Base-by-base conservation (phyloP, 2,797 vertebrate genomes). In the Eurystomus glaucurus region DNA sequence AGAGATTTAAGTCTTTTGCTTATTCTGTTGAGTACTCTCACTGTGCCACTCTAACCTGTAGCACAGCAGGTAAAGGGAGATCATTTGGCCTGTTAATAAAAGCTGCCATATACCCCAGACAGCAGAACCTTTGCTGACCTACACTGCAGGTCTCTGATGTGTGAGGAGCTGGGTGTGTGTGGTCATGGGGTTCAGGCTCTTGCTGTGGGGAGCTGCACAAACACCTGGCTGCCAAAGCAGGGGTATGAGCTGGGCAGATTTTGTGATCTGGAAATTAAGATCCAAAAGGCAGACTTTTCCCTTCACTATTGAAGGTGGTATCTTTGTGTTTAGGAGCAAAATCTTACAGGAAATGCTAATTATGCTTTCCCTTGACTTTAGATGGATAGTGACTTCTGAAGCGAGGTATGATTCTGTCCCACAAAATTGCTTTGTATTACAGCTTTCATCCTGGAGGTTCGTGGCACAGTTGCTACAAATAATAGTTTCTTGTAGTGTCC, bases 21-120 rank as follows among this genome's bases (percentile, higher is more conserved):
- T 83, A 61, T 85, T 91, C 75, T 86, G 28, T 41, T 87, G 79
- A 69, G 19, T 31, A 66, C 60, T 58, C 54, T 78, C 62, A 12
- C 57, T 25, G 22, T 72, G 68, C 57, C 70, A 75, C 71, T 77
- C 16, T 37, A 76, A 79, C 66, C 71, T 62, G 50, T 33, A 69
- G 65, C 65, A 33, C 76, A 96, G 76, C 65, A 87, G 86, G 69
- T 33, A 58, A 76, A 62, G 26, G 55, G 37, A 54, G 64, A 35
- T 72, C 68, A 62, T 66, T 60, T 81, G 52, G 52, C 39, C 51
- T 20, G 46, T 7, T 68, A 50, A 48, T 85, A 43, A 77, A 77
- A 75, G 61, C 62, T 60, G 35, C 48, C 2, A 4, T 8, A 6
- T 7, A 25, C 41, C 58, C 37, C 85, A 39, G 68, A 11, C 25